A percentile compares a stretch with the other conserved stretches of the same genome.
Evolutionary conservation across 1,140 invertebrate species (phyloP).

Genomic region (Microplitis demolitor): DNA sequence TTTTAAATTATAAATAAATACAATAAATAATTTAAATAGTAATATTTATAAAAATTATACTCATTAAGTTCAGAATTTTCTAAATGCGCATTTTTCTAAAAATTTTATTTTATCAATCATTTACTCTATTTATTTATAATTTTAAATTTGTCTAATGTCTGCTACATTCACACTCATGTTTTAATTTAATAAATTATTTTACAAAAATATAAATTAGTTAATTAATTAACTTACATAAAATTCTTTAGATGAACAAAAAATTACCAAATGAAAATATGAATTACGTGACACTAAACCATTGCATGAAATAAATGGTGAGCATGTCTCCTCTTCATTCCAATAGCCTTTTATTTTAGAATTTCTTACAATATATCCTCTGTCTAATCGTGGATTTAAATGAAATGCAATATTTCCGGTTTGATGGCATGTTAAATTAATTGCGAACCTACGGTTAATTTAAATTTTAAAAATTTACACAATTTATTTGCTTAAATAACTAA

Average conservation of each 20-base stretch:
- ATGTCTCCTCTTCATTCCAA: constrained; percentile 76
- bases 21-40: too few relatives aligned
- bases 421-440: constrained; percentile 67
- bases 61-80: too few relatives aligned
- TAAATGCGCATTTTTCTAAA: too few relatives aligned
- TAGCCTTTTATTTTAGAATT: constrained; percentile 67
- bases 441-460: constrained; percentile 60
- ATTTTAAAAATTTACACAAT: not conserved
- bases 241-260: constrained; percentile 50
- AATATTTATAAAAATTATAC: too few relatives aligned
- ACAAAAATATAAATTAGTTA: constrained; percentile 12
- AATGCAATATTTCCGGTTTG: constrained; percentile 70
- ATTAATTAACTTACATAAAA: constrained; percentile 44
- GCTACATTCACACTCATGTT: too few relatives aligned
- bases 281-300: constrained; percentile 45
- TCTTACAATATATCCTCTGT: constrained; percentile 76
- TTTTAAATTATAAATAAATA: too few relatives aligned
- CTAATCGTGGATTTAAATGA: constrained; percentile 79
- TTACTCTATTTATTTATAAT: too few relatives aligned
- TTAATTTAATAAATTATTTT: not conserved
- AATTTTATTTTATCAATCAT: too few relatives aligned
- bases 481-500: too few relatives aligned
- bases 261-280: constrained; percentile 51
- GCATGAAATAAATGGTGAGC: constrained; percentile 54
- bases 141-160: too few relatives aligned